Percentiles rank a stretch among this genome's conserved stretches.
Conservation (phyloP, 2,888 invertebrate genomes). For the Neoaliturus tenellus region DNA sequence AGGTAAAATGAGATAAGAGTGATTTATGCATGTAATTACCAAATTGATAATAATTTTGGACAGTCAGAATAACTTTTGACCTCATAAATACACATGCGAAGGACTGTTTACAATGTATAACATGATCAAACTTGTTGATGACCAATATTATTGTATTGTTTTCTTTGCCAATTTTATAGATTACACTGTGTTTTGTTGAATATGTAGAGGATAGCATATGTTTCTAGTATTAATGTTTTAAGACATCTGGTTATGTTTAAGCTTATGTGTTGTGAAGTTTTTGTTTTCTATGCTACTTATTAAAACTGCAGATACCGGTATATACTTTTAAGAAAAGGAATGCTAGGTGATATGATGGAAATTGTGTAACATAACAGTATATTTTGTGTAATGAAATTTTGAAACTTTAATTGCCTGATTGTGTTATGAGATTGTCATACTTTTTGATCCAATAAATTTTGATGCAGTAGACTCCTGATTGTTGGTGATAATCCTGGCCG, state of each 20-base stretch:
- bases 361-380: too few relatives aligned
- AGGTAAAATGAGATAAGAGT: constrained; percentile 10
- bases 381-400: too few relatives aligned
- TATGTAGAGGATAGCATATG: background rate
- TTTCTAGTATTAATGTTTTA: background rate
- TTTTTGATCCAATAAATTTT: too few relatives aligned
- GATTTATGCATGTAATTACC: background rate
- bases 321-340: too few relatives aligned
- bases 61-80: background rate
- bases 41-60: background rate
- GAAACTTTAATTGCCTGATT: too few relatives aligned
- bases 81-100: background rate
- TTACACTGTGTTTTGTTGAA: constrained; percentile 1
- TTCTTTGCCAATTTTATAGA: constrained; percentile 4
- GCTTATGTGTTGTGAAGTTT: background rate
- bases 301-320: too few relatives aligned
- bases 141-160: constrained; percentile 23
- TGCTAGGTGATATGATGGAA: too few relatives aligned
- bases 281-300: background rate
- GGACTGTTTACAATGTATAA: constrained; percentile 2
- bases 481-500: too few relatives aligned
- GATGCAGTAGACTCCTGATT: too few relatives aligned
- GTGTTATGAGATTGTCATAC: too few relatives aligned
- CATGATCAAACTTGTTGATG: constrained; percentile 2
- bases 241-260: background rate